Percentiles rank a stretch among this genome's conserved stretches.
phyloP scores from a whole-genome alignment of 2,113 vertebrate genomes.

The Entomyzon cyanotis region DNA sequence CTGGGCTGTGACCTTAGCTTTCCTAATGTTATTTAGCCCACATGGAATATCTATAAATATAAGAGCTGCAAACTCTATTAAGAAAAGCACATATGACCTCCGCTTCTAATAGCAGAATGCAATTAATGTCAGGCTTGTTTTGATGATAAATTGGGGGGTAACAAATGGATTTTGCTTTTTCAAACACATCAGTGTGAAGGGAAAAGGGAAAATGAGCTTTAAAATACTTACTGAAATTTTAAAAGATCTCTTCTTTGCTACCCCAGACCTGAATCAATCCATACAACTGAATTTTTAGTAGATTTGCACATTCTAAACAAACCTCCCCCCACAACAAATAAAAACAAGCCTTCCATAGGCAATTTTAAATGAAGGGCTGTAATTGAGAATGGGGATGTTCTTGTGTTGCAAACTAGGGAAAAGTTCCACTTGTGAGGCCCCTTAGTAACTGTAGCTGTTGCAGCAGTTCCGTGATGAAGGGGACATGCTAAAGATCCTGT shows the following conservation, averaged over 20 bases:
- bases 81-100: constrained; percentile 48
- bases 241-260: not conserved
- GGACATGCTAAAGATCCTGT: not conserved
- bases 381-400: not conserved
- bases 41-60: constrained; percentile 65
- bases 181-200: not conserved
- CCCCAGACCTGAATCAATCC: not conserved
- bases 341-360: not conserved
- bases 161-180: constrained; percentile 60
- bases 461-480: not conserved
- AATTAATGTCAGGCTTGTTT: constrained; percentile 63
- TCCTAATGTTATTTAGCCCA: constrained; percentile 61
- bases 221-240: not conserved
- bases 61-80: constrained; percentile 66
- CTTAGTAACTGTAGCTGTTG: not conserved
- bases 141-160: constrained; percentile 55
- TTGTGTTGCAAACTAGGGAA: not conserved
- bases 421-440: not conserved
- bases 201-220: constrained; percentile 31
- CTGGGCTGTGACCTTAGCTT: constrained; percentile 63
- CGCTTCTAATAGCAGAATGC: constrained; percentile 53
- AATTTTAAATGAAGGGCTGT: not conserved
- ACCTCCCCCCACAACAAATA: not conserved
- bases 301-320: not conserved
- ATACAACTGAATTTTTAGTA: not conserved